phyloP scores from a whole-genome alignment of 2,888 invertebrate species.

The Dasysyrphus tricinctus region DNA sequence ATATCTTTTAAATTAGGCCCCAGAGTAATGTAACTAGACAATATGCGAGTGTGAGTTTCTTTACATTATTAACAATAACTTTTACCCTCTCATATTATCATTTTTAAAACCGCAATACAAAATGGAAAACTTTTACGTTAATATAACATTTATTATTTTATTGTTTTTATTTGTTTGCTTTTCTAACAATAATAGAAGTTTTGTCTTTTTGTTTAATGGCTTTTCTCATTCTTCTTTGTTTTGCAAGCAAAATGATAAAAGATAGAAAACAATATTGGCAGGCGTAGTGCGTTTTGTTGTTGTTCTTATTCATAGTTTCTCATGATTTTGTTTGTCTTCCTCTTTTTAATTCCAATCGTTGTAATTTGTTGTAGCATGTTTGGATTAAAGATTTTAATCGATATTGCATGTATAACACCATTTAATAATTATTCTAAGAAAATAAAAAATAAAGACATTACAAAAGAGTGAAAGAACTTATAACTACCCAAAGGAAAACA shows the following conservation, averaged over 20 bases:
- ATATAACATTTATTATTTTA: slow-evolving; percentile 61
- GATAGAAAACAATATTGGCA: slow-evolving; percentile 19
- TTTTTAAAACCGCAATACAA: slow-evolving; percentile 29
- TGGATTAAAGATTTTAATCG: slow-evolving; percentile 48
- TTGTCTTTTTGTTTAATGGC: slow-evolving; percentile 58
- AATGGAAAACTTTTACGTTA: slow-evolving; percentile 39
- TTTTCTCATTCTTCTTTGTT: slow-evolving; percentile 27
- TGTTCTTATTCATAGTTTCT: slow-evolving; percentile 6
- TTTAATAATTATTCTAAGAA: slow-evolving; percentile 6
- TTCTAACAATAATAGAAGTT: slow-evolving; percentile 53
- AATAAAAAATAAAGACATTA: slow-evolving; percentile 13
- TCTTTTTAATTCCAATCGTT: slow-evolving; percentile 14
- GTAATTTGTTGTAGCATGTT: slow-evolving; percentile 46
- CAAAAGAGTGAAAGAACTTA: slow-evolving; percentile 31
- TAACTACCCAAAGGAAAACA: slow-evolving; percentile 37
- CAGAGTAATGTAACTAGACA: no score
- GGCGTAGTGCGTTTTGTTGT: slow-evolving; percentile 42
- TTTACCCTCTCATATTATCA: neutral
- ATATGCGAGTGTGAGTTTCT: no score
- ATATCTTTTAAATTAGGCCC: no score
- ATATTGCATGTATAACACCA: slow-evolving; percentile 56
- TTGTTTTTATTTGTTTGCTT: slow-evolving; percentile 36
- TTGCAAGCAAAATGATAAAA: slow-evolving; percentile 22
- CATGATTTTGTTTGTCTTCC: neutral
- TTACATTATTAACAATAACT: no score